Evolutionary conservation across 1,140 invertebrate genomes (phyloP).

Genomic region (Danaus plexippus): DNA sequence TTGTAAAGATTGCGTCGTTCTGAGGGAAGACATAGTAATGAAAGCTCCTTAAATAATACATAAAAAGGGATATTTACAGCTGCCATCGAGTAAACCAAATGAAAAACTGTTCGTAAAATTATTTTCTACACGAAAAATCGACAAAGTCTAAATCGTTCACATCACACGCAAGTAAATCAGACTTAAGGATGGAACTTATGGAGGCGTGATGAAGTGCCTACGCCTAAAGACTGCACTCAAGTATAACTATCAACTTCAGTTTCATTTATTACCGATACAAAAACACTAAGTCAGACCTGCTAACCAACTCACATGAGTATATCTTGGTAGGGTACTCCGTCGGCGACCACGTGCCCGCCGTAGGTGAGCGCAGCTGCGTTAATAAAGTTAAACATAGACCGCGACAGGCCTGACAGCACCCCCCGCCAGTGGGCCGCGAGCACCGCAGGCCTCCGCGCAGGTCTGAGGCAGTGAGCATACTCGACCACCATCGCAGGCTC

Average conservation of each 20-base stretch:
- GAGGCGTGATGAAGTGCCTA: too few species aligned
- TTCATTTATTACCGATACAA: too few species aligned
- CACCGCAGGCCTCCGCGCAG: conserved; percentile 64
- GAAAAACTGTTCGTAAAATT: too few species aligned
- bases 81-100: too few species aligned
- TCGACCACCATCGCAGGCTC: conserved; percentile 75
- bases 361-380: conserved; percentile 81
- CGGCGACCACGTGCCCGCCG: conserved; percentile 78
- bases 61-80: too few species aligned
- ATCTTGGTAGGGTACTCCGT: conserved; percentile 73
- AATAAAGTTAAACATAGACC: conserved; percentile 80
- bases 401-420: conserved; percentile 77
- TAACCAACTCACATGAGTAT: conserved; percentile 76
- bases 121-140: too few species aligned
- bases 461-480: conserved; percentile 71
- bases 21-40: conserved; percentile 1
- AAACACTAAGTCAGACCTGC: too few species aligned
- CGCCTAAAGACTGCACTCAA: too few species aligned
- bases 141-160: too few species aligned
- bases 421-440: conserved; percentile 75
- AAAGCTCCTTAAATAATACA: neutral
- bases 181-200: too few species aligned
- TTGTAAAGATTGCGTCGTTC: conserved; percentile 20
- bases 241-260: too few species aligned
- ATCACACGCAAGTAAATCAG: too few species aligned